Base-by-base conservation (phyloP, 2,888 invertebrate genomes). In the Melolontha melolontha region DNA sequence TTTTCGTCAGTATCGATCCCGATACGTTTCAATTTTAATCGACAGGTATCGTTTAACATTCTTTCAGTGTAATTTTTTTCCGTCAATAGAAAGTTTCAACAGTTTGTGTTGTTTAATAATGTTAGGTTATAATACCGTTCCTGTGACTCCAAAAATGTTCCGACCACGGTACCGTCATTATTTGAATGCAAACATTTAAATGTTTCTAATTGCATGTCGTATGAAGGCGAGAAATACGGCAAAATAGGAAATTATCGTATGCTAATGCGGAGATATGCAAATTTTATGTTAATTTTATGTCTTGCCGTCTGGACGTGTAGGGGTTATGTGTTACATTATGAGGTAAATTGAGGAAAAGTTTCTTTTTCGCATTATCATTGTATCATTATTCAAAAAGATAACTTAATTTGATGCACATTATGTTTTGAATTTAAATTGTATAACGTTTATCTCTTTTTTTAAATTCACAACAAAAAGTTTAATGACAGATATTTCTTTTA, bases 31-130 rank as follows among this genome's bases (percentile, higher is more conserved):
- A 10, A 1, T 42, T 11, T 62, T 39, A 39, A 34, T 16, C 16
- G 39, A 47, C 34, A 16, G 14, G 47, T 47, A 10, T 14, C 14
- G 27, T 11, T n/a, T 34, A 62, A 39, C 14, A 39, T 42, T 34
- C 14, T 12, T 29, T 34, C 14, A 7, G 7, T 10, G 4, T 47
- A 47, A 11, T 62, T 39, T 49, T 34, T 16, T 39, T 11, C 11
- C 39, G n/a, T 12, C 12, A 27, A 42, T 59, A 66, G 49, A 66
- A 73, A 69, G 49, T 71, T 75, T 71, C 29, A 34, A 54, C 54
- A 70, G 70, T 73, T 73, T 72, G 63, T 73, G 73, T 71, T 72
- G 73, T 75, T 73, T 72, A 69, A 70, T 73, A 73, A 71, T 73
- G 73, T 72, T 71, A 73, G 75, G 73, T 72, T 73, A 73, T 68